Base-by-base conservation (phyloP, 2,888 invertebrate species). In the Platycheirus albimanus region DNA sequence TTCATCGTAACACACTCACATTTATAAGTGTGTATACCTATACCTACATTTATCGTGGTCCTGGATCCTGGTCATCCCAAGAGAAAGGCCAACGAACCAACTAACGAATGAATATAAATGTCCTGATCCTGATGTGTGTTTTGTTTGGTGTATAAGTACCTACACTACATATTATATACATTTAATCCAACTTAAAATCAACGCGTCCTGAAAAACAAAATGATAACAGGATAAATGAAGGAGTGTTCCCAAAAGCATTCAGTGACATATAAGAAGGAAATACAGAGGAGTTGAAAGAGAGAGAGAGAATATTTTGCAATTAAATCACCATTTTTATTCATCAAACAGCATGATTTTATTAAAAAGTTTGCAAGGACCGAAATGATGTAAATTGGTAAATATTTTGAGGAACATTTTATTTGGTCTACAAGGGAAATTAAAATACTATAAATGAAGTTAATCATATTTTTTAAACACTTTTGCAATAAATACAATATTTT, bases 1-100 rank as follows among this genome's bases (percentile, higher is more conserved):
- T 64, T 54, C 52, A 41, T 47, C 28, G 24, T 58, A 45, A 72
- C 71, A 56, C 63, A 45, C 15, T 15, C 19, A 11, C 28, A 6
- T 6, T 10, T 11, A 13, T 49, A 17, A 7, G 13, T n/a, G n/a
- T n/a, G n/a, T n/a, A n/a, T n/a, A n/a, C n/a, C n/a, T n/a, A n/a
- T n/a, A n/a, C n/a, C n/a, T n/a, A n/a, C 45, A 56, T 13, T 49
- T 33, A 64, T 45, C 51, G 52, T 63, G 36, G n/a, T 43, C 28
- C 30, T 20, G 20, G 13, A 56, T 38, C 20, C 52, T 28, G 71
- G 71, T 78, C 78, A 78, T 72, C 72, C 78, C 83, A 30, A 15
- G 78, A 77, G 80, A 47, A 70, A 69, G 70, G 43, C 80, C 63
- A 70, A 54, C 69, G 64, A 77, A 80, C 66, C 49, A 38, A 13